These are phyloP conservation scores for Amazonetta brasiliensis DNA, from an alignment of 2,797 vertebrate genomes.

Conservation along the genomic window DNA sequence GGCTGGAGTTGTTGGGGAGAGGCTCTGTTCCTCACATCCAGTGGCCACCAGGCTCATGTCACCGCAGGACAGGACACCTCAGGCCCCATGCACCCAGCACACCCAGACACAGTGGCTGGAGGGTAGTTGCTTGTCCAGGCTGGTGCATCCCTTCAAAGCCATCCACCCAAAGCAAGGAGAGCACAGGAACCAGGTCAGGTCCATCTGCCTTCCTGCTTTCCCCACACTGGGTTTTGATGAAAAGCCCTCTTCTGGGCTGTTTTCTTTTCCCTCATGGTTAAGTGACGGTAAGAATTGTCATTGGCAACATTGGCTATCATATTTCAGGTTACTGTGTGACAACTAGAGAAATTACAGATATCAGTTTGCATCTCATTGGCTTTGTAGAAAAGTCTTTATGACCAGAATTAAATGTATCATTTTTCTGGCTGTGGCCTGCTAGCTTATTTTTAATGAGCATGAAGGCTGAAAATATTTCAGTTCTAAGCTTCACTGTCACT, in stretches of 20 bases:
- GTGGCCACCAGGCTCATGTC: too few species aligned
- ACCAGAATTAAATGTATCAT: background rate
- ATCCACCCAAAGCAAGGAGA: background rate
- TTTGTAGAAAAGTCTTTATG: background rate
- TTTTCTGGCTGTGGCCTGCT: background rate
- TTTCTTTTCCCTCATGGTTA: background rate
- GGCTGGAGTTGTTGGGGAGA: background rate
- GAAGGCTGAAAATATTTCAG: background rate
- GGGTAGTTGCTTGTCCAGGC: background rate
- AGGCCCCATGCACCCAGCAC: too few species aligned
- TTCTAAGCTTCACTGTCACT: rapidly evolving
- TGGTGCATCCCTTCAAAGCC: background rate
- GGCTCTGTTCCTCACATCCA: too few species aligned
- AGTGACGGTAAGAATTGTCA: rapidly evolving
- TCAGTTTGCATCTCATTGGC: background rate
- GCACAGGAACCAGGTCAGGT: background rate
- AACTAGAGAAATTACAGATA: background rate
- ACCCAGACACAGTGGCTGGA: background rate
- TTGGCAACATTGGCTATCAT: rapidly evolving
- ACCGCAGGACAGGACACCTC: too few species aligned
- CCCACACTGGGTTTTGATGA: background rate
- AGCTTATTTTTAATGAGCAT: background rate
- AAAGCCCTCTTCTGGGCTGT: background rate
- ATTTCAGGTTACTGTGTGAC: background rate
- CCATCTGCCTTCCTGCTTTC: background rate